phyloP scores from a whole-genome alignment of 2,113 vertebrate species.

The Tapirus terrestris region DNA sequence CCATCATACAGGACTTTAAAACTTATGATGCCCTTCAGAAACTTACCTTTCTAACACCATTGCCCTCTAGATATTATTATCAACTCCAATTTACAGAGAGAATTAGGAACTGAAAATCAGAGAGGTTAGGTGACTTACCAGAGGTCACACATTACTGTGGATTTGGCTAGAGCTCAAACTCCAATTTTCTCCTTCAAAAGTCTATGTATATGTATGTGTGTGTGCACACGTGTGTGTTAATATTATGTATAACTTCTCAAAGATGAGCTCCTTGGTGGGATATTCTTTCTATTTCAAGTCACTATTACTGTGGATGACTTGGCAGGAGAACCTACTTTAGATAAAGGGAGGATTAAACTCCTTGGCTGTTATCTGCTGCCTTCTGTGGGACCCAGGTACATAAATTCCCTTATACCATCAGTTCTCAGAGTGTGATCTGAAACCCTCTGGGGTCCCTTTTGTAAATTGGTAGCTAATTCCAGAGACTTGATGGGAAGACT shows the following conservation, averaged over 20 bases:
- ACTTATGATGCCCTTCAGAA: background rate
- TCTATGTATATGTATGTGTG: background rate
- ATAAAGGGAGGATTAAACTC: background rate
- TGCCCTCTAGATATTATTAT: background rate
- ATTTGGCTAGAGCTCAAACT: background rate
- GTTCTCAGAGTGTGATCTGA: background rate
- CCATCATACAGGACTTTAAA: background rate
- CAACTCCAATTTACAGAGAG: conserved; percentile 13
- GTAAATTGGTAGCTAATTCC: background rate
- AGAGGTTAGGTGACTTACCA: conserved; percentile 8
- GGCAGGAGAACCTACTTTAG: background rate
- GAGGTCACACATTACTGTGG: background rate
- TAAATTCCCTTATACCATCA: background rate
- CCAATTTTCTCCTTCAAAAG: background rate
- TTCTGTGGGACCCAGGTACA: background rate
- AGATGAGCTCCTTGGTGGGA: background rate
- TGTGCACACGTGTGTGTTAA: background rate
- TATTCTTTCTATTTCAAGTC: conserved; percentile 29
- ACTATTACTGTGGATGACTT: background rate
- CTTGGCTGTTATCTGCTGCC: background rate
- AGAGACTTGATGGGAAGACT: background rate
- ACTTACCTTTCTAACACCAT: conserved; percentile 7
- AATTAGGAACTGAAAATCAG: background rate
- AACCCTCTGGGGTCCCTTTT: conserved; percentile 7
- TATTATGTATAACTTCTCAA: background rate